Conservation (phyloP, 2,797 vertebrate genomes). For the Argentina silus region DNA sequence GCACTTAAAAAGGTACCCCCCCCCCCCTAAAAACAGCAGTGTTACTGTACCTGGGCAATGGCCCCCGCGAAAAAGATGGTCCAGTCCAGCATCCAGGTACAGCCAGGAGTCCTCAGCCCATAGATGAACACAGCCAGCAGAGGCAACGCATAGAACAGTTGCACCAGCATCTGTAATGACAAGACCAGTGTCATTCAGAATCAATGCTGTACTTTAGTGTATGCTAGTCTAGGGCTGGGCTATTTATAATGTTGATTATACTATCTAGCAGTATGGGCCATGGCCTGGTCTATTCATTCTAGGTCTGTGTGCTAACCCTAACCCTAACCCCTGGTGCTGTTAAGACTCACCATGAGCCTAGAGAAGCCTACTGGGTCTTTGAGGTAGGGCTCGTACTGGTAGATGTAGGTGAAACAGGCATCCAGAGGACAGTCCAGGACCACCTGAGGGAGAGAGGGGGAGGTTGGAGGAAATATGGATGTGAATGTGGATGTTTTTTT, state of each 20-base stretch:
- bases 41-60: conserved; percentile 85
- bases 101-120: conserved; percentile 84
- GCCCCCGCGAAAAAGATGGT: conserved; percentile 87
- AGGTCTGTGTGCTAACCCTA: background rate
- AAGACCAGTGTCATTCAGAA: background rate
- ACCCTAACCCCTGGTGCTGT: background rate
- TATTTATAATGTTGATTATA: background rate
- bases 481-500: background rate
- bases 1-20: background rate
- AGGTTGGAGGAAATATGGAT: background rate
- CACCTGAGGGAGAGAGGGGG: conserved; percentile 73
- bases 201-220: background rate
- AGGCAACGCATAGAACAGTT: conserved; percentile 88
- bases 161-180: conserved; percentile 85
- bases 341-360: conserved; percentile 84
- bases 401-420: conserved; percentile 88
- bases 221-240: too few relatives aligned
- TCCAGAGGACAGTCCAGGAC: conserved; percentile 90
- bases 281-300: background rate
- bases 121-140: conserved; percentile 78
- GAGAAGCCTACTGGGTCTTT: conserved; percentile 91
- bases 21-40: too few relatives aligned
- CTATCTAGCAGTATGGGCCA: background rate
- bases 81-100: conserved; percentile 92
- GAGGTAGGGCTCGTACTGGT: conserved; percentile 93